Evolutionary conservation across 2,888 invertebrate genomes (phyloP), one percentile per base, ranked within the genome.

Genomic region (Xestia ashworthii): DNA sequence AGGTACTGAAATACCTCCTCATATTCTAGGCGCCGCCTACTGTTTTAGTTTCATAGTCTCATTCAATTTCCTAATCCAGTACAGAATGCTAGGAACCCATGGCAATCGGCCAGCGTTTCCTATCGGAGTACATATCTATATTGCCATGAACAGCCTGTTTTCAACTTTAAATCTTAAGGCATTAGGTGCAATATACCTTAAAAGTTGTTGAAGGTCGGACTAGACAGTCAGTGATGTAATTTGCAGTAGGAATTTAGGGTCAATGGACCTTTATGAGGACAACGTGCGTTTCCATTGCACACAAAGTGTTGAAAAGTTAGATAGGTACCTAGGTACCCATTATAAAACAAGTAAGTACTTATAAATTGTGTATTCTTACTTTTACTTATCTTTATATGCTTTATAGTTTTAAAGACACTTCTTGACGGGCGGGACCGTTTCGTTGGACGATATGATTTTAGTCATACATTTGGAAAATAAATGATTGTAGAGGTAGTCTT

Each of bases 21-120:
- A n/a, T 44, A 65, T 14, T 44, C 19, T 22, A 12, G 14, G 19
- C 38, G 53, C 41, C 38, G 53, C 41, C 55, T 58, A 16, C 48
- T 81, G 50, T 66, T 55, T 64, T 53, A 32, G 67, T 62, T 67
- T 82, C 19, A 55, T 53, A 77, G 41, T 62, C 25, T 62, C 44
- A 58, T 72, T 53, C 46, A 74, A 64, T 76, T 85, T 79, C 55
- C 65, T 41, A 71, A 82, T 67, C 55, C 48, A 65, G 58, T 62
- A 71, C 66, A 76, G 74, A 86, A 80, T 78, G 71, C 67, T 75
- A 66, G 78, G 80, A 85, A 86, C 81, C 78, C 82, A 83, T 91
- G 91, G 93, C 91, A 92, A 81, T 81, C 81, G 87, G 90, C 91
- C 93, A 93, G 84, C 87, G 79, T 89, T 92, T 92, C 92, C 91